These are phyloP conservation scores for Antechinus flavipes DNA, from an alignment of 2,113 vertebrate species.

Conservation along the genomic window DNA sequence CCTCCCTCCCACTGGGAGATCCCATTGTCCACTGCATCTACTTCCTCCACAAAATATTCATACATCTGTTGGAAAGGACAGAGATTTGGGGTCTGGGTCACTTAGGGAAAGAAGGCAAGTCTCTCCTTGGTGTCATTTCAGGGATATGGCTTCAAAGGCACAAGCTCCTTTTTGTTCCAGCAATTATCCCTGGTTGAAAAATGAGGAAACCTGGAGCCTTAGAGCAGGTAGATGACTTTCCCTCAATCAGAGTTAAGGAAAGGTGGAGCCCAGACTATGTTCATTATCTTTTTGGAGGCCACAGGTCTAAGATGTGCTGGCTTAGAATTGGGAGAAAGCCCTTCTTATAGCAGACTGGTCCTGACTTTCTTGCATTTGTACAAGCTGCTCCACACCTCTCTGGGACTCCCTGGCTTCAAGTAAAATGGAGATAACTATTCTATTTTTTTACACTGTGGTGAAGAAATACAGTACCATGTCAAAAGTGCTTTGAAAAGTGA, in stretches of 20 bases:
- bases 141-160: neutral
- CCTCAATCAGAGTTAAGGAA: neutral
- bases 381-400: neutral
- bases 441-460: neutral
- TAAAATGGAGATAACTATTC: neutral
- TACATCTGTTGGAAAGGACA: constrained; percentile 87
- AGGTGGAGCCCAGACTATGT: neutral
- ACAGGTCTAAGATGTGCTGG: neutral
- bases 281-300: neutral
- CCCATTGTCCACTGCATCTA: constrained; percentile 96
- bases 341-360: neutral
- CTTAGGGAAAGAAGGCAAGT: neutral
- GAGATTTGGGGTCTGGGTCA: neutral
- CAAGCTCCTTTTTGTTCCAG: neutral
- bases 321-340: neutral
- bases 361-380: neutral
- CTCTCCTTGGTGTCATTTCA: neutral
- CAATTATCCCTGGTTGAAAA: neutral
- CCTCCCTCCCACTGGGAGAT: constrained; percentile 92
- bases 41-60: constrained; percentile 95
- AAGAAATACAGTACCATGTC: neutral
- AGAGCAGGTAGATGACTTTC: neutral
- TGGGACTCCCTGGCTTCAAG: neutral
- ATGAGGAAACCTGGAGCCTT: neutral
- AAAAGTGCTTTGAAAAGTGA: too few species aligned